Evolutionary conservation across 1,140 invertebrate genomes (phyloP).

Genomic region (Conus ventricosus): DNA sequence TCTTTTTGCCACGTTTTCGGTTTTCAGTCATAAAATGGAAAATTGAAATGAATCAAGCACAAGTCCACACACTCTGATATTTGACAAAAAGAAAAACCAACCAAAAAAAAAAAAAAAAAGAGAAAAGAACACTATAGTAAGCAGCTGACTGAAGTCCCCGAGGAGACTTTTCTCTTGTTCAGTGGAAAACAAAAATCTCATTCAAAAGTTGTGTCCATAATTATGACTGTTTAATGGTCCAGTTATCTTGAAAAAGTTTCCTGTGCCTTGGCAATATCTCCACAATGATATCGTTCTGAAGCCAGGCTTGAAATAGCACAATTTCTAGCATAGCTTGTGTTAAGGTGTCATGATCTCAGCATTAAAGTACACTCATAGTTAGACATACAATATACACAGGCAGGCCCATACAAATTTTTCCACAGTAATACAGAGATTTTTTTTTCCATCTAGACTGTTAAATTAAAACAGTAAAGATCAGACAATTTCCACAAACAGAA

Average conservation of each 20-base stretch:
- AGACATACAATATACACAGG: background rate
- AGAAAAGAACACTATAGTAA: background rate
- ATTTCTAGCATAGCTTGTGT: background rate
- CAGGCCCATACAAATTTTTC: background rate
- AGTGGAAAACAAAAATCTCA: background rate
- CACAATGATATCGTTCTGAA: background rate
- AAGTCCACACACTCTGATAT: too few species aligned
- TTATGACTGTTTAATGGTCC: background rate
- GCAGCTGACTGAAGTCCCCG: background rate
- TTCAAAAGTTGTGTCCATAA: background rate
- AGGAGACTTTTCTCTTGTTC: background rate
- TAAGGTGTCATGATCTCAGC: background rate
- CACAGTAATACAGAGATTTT: background rate
- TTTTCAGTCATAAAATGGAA: background rate
- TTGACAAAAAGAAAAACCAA: background rate
- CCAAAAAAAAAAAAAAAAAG: background rate
- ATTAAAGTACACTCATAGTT: background rate
- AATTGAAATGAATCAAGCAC: background rate
- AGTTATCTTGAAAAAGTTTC: background rate
- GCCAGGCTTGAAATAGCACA: background rate
- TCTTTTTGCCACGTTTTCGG: background rate
- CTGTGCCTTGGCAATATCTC: background rate
- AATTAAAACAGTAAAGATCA: too few species aligned
- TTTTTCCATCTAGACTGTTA: too few species aligned
- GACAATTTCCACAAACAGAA: too few species aligned